Evolutionary conservation across 2,113 vertebrate species (phyloP), one percentile per base, ranked within the genome.

Genomic region (Xenotilapia flavipinnis): DNA sequence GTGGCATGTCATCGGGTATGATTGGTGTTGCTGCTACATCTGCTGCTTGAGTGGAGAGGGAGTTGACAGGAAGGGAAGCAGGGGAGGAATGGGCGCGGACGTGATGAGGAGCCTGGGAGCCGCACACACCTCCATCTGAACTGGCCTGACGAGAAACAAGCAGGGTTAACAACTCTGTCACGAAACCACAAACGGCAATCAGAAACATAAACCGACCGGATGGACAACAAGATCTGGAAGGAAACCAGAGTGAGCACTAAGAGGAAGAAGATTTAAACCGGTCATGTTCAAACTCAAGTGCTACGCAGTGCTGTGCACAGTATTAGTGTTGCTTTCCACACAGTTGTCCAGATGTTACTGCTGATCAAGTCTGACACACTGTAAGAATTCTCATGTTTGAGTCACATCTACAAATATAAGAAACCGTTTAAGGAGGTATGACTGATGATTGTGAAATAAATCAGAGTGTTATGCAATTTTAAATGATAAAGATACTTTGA

Each of bases 11-110:
- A 9, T 99, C 98, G 2, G 98, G 97, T 87, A 98, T 97, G 86
- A 94, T 81, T 1, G 93, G 88, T 14, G 94, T 91, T 95, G 97
- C 92, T 95, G 98, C 7, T 96, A 97, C 86, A 96, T 97, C 95
- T 96, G 98, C 82, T 12, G 56, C 97, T 95, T 83, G 98, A 95
- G 93, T 97, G 96, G 38, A 97, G 96, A 86, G 97, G 60, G 53
- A 97, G 93, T 86, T 98, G 51, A 68, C 95, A 77, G 90, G 97
- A 89, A 9, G 96, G 2, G 98, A 98, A 14, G 98, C 98, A 56
- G 98, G 98, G n/a, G 98, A 99, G 58, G 98, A 99, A 94, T 98
- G 97, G 85, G 98, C 97, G 47, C 98, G 97, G 42, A 98, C 96
- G 56, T 99, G 98, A 94, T 98, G 98, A 5, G 98, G 98, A 86